phyloP scores from a whole-genome alignment of 2,888 invertebrate genomes.

The Gastrophysa polygoni region DNA sequence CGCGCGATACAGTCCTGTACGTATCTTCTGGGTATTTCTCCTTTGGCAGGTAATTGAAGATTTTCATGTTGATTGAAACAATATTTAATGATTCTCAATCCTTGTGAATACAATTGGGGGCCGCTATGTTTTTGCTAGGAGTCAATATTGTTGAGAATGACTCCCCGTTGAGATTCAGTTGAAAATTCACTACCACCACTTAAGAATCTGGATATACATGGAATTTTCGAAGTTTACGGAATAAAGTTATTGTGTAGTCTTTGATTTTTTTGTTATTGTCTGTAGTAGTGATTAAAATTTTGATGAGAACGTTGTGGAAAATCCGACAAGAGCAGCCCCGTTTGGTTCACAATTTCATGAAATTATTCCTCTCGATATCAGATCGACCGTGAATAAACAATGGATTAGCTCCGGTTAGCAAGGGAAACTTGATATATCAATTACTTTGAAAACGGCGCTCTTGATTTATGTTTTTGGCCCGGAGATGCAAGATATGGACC shows the following conservation, averaged over 20 bases:
- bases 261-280: too few relatives aligned
- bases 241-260: too few relatives aligned
- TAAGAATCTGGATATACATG: too few relatives aligned
- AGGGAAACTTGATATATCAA: slow-evolving; percentile 56
- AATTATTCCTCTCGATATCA: background rate
- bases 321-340: too few relatives aligned
- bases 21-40: slow-evolving; percentile 15
- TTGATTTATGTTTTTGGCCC: slow-evolving; percentile 54
- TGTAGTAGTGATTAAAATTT: too few relatives aligned
- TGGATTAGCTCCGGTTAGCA: slow-evolving; percentile 11
- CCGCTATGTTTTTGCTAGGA: background rate
- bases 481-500: slow-evolving; percentile 56
- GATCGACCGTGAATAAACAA: slow-evolving; percentile 16
- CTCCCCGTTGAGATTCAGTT: background rate
- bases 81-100: slow-evolving; percentile 18
- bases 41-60: slow-evolving; percentile 18
- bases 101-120: background rate
- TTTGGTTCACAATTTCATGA: too few relatives aligned
- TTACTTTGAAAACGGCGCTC: slow-evolving; percentile 55
- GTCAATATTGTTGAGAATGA: background rate
- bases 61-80: slow-evolving; percentile 23
- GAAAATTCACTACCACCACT: background rate
- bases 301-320: too few relatives aligned
- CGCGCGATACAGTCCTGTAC: background rate
- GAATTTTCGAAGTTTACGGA: too few relatives aligned